Evolutionary conservation across 2,888 invertebrate species (phyloP).

Genomic region (Drosophila meridionalis): DNA sequence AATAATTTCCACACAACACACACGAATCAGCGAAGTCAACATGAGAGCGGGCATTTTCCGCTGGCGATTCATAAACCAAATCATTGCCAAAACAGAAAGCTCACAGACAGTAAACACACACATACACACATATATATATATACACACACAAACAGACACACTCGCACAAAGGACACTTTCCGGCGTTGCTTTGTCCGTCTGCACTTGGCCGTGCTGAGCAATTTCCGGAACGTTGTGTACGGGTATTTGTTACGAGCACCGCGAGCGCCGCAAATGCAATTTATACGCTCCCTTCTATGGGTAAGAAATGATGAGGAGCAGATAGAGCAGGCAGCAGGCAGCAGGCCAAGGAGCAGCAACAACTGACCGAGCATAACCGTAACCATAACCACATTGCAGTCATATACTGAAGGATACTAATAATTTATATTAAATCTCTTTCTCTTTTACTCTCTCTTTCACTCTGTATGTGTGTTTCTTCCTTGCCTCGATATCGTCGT

Average conservation of each 20-base stretch:
- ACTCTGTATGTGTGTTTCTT: background rate
- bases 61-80: slow-evolving; percentile 53
- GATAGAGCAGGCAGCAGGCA: background rate
- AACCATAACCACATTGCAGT: slow-evolving; percentile 48
- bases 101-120: slow-evolving; percentile 14
- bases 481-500: slow-evolving; percentile 12
- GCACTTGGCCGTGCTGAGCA: slow-evolving; percentile 60
- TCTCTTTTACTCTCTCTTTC: background rate
- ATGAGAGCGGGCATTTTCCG: slow-evolving; percentile 48
- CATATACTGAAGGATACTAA: slow-evolving; percentile 42
- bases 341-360: background rate
- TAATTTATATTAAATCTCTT: slow-evolving; percentile 37
- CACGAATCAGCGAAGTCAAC: slow-evolving; percentile 40
- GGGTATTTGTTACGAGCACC: slow-evolving; percentile 39
- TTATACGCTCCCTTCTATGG: slow-evolving; percentile 45
- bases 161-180: slow-evolving; percentile 50
- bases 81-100: slow-evolving; percentile 55
- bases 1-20: slow-evolving; percentile 29
- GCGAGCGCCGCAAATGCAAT: slow-evolving; percentile 56
- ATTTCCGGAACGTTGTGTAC: slow-evolving; percentile 55
- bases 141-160: background rate
- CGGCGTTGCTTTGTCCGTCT: slow-evolving; percentile 53
- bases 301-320: background rate
- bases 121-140: background rate
- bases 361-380: slow-evolving; percentile 49